Base-by-base conservation (phyloP, 2,113 vertebrate species). In the Chrysochloris asiatica region DNA sequence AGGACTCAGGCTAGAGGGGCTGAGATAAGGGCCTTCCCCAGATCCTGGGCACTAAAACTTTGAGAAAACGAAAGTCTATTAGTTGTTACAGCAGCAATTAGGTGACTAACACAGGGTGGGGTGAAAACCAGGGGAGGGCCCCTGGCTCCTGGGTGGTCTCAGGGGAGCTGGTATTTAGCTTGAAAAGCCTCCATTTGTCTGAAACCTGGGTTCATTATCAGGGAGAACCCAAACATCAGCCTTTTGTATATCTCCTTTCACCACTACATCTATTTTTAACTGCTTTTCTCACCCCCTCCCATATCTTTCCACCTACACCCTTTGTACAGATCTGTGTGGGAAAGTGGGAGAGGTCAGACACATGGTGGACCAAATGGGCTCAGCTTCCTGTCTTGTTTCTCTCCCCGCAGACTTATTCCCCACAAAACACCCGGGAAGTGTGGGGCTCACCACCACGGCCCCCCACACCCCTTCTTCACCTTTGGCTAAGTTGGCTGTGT, bases 211-310 rank as follows among this genome's bases (percentile, higher is more conserved):
- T 28, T 73, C 82, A 45, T 38, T 63, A 78, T 84, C 19, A 12
- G 83, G 59, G 12, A 36, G 61, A 61, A 52, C 47, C 28, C 47
- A 86, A 52, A 0, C 1, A 48, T 16, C 83, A 78, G 95, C 47
- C 2, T 61, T 91, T n/a, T 93, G 73, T 96, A 91, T 71, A 73
- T 90, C 72, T 80, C 63, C 85, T 86, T 61, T 96, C 76, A 88
- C 8, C 54, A 45, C 9, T 13, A 24, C 67, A n/a, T 69, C 84
- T 95, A 92, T 95, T 96, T 97, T 95, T 93, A 93, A 94, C 43
- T 63, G 80, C 52, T 48, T 38, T 54, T 48, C 48, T 90, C n/a
- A 67, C 56, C 50, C 41, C 93, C 84, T 69, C 26, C 63, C 90
- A 93, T 89, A 92, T 87, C 81, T 48, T 92, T 78, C 81, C 38